These are phyloP conservation scores for Carettochelys insculpta DNA, from an alignment of 2,113 vertebrate species.

Conservation along the genomic window DNA sequence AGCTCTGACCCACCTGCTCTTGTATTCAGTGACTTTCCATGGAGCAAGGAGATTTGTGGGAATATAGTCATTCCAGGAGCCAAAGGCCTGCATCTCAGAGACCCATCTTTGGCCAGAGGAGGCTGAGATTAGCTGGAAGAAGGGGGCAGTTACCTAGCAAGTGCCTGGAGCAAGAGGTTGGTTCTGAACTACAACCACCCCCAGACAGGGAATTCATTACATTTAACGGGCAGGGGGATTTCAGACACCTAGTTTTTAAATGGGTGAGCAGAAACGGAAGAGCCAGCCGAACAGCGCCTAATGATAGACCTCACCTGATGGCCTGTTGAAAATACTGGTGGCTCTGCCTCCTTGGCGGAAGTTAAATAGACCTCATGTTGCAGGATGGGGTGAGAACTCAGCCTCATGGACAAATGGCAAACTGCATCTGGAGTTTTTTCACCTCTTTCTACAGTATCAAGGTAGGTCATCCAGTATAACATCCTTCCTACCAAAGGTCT, in stretches of 20 bases:
- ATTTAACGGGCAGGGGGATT: neutral
- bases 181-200: neutral
- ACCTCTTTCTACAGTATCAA: neutral
- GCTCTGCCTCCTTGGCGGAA: neutral
- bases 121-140: neutral
- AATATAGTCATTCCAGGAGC: neutral
- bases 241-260: neutral
- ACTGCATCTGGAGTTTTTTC: neutral
- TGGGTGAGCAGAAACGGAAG: neutral
- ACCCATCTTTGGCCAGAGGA: neutral
- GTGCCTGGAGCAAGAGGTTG: neutral
- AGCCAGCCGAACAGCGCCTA: neutral
- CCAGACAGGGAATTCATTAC: neutral
- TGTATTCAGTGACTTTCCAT: neutral
- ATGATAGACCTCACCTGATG: neutral
- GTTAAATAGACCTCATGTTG: neutral
- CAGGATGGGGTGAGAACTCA: neutral
- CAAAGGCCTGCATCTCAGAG: neutral
- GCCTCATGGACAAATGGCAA: neutral
- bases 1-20: neutral
- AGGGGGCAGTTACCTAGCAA: neutral
- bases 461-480: neutral
- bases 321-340: neutral
- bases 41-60: neutral
- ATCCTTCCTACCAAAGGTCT: neutral